A percentile compares a stretch with the other conserved stretches of the same genome.
These are phyloP conservation scores for Eospalax fontanierii DNA, from an alignment of 2,797 vertebrate species.

Conservation along the genomic window DNA sequence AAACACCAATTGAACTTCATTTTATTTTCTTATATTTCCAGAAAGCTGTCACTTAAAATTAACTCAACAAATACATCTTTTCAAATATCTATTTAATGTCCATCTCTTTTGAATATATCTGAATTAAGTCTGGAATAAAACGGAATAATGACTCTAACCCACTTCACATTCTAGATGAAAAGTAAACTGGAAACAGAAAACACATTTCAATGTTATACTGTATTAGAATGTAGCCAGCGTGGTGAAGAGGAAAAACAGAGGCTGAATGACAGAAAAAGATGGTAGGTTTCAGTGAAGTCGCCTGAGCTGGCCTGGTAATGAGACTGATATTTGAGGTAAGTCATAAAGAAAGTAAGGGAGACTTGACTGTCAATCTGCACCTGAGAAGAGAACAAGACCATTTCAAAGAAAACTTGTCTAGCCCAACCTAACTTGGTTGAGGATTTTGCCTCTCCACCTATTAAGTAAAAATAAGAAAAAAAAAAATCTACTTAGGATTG, in stretches of 20 bases:
- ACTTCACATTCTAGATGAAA: neutral
- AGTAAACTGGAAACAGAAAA: neutral
- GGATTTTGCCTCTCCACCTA: constrained; percentile 7
- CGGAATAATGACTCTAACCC: neutral
- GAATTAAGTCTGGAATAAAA: constrained; percentile 24
- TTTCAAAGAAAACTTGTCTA: neutral
- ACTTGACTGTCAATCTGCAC: neutral
- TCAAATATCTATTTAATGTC: neutral
- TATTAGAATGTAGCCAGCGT: neutral
- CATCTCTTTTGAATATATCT: constrained; percentile 34
- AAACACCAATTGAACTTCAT: constrained; percentile 13
- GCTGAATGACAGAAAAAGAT: neutral
- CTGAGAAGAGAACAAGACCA: neutral
- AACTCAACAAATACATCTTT: constrained; percentile 3
- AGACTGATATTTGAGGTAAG: constrained; percentile 1
- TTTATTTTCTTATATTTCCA: constrained; percentile 44
- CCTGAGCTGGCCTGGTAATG: neutral
- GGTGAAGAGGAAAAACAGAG: neutral
- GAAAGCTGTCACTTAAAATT: constrained; percentile 40
- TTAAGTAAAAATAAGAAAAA: constrained; percentile 7
- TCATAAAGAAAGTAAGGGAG: neutral
- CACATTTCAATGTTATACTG: neutral
- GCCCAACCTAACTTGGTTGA: neutral
- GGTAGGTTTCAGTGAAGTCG: neutral
- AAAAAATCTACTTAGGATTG: neutral